These are phyloP conservation scores for Acanthurus lineatus DNA, from an alignment of 2,797 vertebrate genomes.

Conservation along the genomic window DNA sequence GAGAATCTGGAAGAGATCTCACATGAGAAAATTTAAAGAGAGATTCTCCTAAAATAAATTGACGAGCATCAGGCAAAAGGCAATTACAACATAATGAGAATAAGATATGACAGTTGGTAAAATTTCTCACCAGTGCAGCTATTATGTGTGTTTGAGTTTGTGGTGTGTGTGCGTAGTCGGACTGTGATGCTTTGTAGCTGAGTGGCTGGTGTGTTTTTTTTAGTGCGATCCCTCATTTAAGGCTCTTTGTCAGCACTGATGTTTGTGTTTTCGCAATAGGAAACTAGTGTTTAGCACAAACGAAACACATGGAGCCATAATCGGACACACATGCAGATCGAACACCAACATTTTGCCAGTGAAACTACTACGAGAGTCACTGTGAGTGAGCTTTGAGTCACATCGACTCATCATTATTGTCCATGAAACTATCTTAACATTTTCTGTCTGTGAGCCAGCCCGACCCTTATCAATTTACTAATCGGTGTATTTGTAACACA, in stretches of 20 bases:
- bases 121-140: conserved; percentile 13
- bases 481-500: conserved; percentile 22
- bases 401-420: conserved; percentile 30
- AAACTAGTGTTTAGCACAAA: conserved; percentile 30
- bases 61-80: background rate
- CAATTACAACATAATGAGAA: background rate
- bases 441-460: background rate
- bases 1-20: conserved; percentile 21
- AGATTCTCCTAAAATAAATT: conserved; percentile 1
- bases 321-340: conserved; percentile 20
- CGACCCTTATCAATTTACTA: conserved; percentile 27
- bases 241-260: conserved; percentile 21
- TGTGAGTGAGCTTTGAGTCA: conserved; percentile 59
- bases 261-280: conserved; percentile 25
- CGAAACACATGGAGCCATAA: conserved; percentile 12
- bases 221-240: conserved; percentile 19
- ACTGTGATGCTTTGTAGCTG: conserved; percentile 39
- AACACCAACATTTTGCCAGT: conserved; percentile 4
- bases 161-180: conserved; percentile 21
- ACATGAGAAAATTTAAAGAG: conserved; percentile 18
- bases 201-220: conserved; percentile 20
- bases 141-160: conserved; percentile 12
- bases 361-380: background rate
- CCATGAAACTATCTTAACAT: background rate
- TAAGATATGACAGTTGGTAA: background rate